phyloP scores from a whole-genome alignment of 2,888 invertebrate genomes.

The Hololepta plana region DNA sequence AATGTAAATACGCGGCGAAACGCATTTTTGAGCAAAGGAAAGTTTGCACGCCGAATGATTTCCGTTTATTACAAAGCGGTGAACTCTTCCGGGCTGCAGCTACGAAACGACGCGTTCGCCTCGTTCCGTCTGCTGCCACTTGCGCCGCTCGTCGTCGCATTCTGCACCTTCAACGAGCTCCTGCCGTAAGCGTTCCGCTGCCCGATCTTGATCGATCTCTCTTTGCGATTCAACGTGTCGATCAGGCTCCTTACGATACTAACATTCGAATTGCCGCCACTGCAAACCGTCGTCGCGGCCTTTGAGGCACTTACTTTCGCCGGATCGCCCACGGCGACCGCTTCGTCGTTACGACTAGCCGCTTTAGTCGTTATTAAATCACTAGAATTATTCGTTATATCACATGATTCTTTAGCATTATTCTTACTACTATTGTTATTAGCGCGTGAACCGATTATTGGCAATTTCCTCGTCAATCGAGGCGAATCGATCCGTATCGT shows the following conservation, averaged over 20 bases:
- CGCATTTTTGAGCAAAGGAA: too few relatives aligned
- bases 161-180: slow-evolving; percentile 20
- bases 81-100: slow-evolving; percentile 16
- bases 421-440: too few relatives aligned
- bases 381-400: too few relatives aligned
- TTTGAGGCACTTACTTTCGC: slow-evolving; percentile 3
- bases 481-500: too few relatives aligned
- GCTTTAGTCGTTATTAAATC: too few relatives aligned
- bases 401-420: slow-evolving; percentile 1
- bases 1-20: too few relatives aligned
- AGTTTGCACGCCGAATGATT: too few relatives aligned
- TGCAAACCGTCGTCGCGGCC: slow-evolving; percentile 4
- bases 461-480: too few relatives aligned
- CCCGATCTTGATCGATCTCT: slow-evolving; percentile 16
- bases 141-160: background rate
- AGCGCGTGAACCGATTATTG: too few relatives aligned
- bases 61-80: slow-evolving; percentile 17
- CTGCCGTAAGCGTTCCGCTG: slow-evolving; percentile 19
- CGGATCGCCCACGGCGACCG: background rate
- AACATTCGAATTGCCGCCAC: background rate
- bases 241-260: slow-evolving; percentile 23
- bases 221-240: slow-evolving; percentile 23
- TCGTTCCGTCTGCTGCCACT: slow-evolving; percentile 17
- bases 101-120: slow-evolving; percentile 8
- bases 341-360: background rate